Base-by-base conservation (phyloP, 1,140 invertebrate genomes). In the Campoletis sonorensis region DNA sequence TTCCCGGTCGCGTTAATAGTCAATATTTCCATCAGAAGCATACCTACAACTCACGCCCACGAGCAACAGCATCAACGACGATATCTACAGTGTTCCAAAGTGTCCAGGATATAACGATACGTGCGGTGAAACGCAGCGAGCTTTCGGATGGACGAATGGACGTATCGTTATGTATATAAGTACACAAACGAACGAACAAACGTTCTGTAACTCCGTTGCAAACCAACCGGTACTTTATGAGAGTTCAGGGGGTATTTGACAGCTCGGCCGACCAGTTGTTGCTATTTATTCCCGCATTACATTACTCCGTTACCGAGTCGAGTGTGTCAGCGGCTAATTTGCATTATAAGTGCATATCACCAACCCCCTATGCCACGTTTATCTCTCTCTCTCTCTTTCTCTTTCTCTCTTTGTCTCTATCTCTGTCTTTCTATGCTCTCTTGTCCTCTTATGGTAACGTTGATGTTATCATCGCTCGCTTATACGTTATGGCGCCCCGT, bases 21-120 rank as follows among this genome's bases (percentile, higher is more conserved):
- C 91, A 92, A 92, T 92, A 92, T 92, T 92, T 92, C 91, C 91
- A 92, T 92, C 91, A 92, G 89, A 91, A 92, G 89, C 91, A 92
- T 89, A 89, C 88, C 88, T 88, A 90, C 90, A 90, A 90, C 87
- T 92, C 91, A 91, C 90, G 90, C 90, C 90, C 89, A 91, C 90
- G 89, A 85, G 82, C 72, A 71, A 45, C 30, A 78, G 61, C 76
- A 78, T 64, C 82, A 64, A 33, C 72, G 76, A 33, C 13, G 37
- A 49, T 64, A 33, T 33, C 51, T 26, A 21, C 23, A 37, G 33
- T 64, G 64, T 27, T 1, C 33, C 67, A 30, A 64, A 61, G 76
- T 30, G 27, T 37, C 18, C 49, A 27, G 58, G 75, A 64, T 64
- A 21, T 54, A 77, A 77, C 75, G 58, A 18, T 77, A n/a, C 21